These are phyloP conservation scores for Physella acuta DNA, from an alignment of 1,140 invertebrate genomes.

Conservation along the genomic window DNA sequence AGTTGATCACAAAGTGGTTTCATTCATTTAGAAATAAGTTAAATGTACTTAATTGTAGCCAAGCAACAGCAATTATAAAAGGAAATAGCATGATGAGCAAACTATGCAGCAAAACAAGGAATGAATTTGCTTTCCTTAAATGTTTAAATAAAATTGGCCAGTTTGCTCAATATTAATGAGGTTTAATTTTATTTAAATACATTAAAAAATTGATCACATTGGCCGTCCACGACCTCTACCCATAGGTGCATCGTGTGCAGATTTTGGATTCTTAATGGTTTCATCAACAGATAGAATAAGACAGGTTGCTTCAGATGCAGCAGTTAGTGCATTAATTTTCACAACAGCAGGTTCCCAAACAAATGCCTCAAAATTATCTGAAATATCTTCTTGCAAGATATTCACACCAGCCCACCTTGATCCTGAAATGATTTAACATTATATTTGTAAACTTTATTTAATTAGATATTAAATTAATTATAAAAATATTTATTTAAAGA, in stretches of 20 bases:
- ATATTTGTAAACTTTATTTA: slow-evolving; percentile 1
- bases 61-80: no score
- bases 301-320: slow-evolving; percentile 93
- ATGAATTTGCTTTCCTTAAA: no score
- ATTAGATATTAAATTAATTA: no score
- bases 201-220: slow-evolving; percentile 37
- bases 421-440: slow-evolving; percentile 51
- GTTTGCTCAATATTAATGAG: background rate
- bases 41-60: no score
- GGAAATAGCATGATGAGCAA: no score
- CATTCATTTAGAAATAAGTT: no score
- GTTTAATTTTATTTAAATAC: background rate
- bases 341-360: slow-evolving; percentile 98
- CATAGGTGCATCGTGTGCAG: slow-evolving; percentile 36
- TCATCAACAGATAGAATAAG: slow-evolving; percentile 96
- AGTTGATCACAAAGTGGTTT: no score
- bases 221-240: slow-evolving; percentile 52
- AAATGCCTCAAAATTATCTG: slow-evolving; percentile 89
- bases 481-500: no score
- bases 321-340: slow-evolving; percentile 94
- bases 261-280: slow-evolving; percentile 89
- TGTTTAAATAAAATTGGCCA: no score
- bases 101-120: no score
- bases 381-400: slow-evolving; percentile 88
- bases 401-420: slow-evolving; percentile 95